Evolutionary conservation across 2,888 invertebrate species (phyloP), one percentile per base, ranked within the genome.

Genomic region (Zygogramma bicolorata): DNA sequence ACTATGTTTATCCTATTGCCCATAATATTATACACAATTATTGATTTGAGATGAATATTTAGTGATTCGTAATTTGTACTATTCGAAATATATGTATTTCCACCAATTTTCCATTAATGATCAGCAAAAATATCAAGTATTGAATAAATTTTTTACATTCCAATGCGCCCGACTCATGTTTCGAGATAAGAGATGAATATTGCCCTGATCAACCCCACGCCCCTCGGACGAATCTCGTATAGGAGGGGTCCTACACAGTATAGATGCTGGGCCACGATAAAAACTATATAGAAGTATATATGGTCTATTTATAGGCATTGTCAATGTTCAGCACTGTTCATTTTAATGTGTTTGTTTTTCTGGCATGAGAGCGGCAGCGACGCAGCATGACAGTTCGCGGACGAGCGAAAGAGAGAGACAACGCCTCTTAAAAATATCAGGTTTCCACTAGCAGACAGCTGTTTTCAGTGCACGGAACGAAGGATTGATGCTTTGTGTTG

Each of bases 311-410:
- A 87, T 87, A 87, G 86, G 86, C 86, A 86, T 87, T 87, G 87
- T 86, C 86, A 87, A 85, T 85, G 86, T 86, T 85, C 86, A 84
- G 85, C 83, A 86, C 85, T 87, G 87, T 86, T 86, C 87, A 87
- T 87, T 87, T 87, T 87, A 87, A 87, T 87, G 86, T 87, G 86
- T 87, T 87, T 87, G 86, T 87, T 86, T 87, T 86, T 86, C 85
- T 84, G 85, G 80, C 84, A 82, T 83, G 82, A 81, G 85, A 83
- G 84, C 69, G 77, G 84, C 71, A 63, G 75, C 81, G 81, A 81
- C 59, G 75, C 77, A 73, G 74, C 31, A 65, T 66, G 34, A 69
- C 60, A 58, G 67, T 67, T 60, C 58, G 72, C 68, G 77, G 74
- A 73, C 66, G 62, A 42, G 70, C 69, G 80, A 84, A 71, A 59